phyloP scores from a whole-genome alignment of 2,888 invertebrate species.

The Drosophila paramelanica region DNA sequence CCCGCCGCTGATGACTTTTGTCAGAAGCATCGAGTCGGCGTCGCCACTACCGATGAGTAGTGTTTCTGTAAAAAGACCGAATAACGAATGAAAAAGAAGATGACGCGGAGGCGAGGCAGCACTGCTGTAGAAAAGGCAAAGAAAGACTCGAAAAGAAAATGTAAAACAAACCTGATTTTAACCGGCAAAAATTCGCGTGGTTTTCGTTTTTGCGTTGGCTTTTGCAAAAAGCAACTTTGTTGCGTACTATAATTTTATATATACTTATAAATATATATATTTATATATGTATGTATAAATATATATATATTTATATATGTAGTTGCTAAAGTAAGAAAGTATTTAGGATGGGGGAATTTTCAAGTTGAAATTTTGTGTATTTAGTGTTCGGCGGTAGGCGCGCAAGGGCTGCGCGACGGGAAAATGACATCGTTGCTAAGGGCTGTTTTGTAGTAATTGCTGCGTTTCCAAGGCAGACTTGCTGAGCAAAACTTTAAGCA shows the following conservation, averaged over 20 bases:
- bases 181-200: constrained; percentile 81
- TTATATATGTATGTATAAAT: not conserved
- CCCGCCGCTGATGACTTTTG: constrained; percentile 36
- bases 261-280: not conserved
- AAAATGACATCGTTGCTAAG: constrained; percentile 69
- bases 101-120: constrained; percentile 55
- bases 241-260: constrained; percentile 59
- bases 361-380: constrained; percentile 72
- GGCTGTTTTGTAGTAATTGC: constrained; percentile 72
- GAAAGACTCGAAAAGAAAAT: constrained; percentile 60
- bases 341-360: constrained; percentile 35
- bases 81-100: constrained; percentile 62
- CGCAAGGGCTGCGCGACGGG: constrained; percentile 62
- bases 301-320: constrained; percentile 10
- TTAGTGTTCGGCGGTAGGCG: constrained; percentile 58
- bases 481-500: constrained; percentile 28
- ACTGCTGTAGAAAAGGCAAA: constrained; percentile 47
- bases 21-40: constrained; percentile 58
- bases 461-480: constrained; percentile 62
- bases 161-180: constrained; percentile 81
- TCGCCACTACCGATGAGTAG: constrained; percentile 70
- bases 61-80: constrained; percentile 71
- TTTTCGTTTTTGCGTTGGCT: constrained; percentile 53
- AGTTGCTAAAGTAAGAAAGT: constrained; percentile 30
- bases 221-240: constrained; percentile 42